Evolutionary conservation across 2,113 vertebrate species (phyloP).

Genomic region (Candoia aspera): DNA sequence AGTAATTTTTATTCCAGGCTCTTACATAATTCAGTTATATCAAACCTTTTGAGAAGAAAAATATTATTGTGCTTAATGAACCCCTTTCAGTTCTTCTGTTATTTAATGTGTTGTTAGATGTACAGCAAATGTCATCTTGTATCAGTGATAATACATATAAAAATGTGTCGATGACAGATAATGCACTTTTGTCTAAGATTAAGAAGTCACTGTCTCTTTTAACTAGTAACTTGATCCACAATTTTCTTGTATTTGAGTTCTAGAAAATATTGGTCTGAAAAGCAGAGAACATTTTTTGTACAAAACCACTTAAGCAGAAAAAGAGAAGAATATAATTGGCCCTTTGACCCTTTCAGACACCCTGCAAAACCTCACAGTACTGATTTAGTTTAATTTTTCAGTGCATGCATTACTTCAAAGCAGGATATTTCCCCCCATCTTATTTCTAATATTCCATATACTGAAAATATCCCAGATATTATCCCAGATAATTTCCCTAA

Average conservation of each 20-base stretch:
- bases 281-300: background rate
- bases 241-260: background rate
- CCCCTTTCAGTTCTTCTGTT: conserved; percentile 24
- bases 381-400: background rate
- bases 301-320: background rate
- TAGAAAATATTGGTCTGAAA: conserved; percentile 13
- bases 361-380: background rate
- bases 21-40: conserved; percentile 36
- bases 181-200: background rate
- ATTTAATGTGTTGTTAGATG: conserved; percentile 39
- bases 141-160: background rate
- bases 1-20: conserved; percentile 16
- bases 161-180: background rate
- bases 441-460: background rate
- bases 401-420: background rate
- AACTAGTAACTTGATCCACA: background rate
- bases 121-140: conserved; percentile 28
- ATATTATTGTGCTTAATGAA: conserved; percentile 15
- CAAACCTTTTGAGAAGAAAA: conserved; percentile 33
- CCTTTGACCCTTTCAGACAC: background rate
- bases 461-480: background rate
- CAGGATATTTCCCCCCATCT: background rate
- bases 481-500: background rate
- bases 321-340: background rate
- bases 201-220: background rate